Base-by-base conservation (phyloP, 2,888 invertebrate species). In the Octodonta nipae region DNA sequence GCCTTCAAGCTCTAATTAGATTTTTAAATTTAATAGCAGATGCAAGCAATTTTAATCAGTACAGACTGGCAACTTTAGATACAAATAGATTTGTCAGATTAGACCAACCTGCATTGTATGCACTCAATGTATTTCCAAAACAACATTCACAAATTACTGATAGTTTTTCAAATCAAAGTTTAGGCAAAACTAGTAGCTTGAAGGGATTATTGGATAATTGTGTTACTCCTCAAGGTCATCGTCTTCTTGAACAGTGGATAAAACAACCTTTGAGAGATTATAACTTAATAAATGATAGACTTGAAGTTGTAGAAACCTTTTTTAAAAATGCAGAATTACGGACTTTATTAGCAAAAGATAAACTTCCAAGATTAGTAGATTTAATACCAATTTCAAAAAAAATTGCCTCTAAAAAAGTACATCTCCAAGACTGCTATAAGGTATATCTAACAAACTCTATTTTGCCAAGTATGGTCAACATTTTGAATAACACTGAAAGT, bases 231-330 rank as follows among this genome's bases (percentile, higher is more conserved):
- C 87, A 85, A 47, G 91, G 86, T 0, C 79, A 76, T 25, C 70
- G 85, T 12, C 65, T 95, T 3, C 67, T 96, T 47, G 75, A 79
- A 2, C 86, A 89, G 53, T 96, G 93, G 93, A 69, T 96, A 3
- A 83, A 89, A 38, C 93, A 93, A 51, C 95, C 96, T 0, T 66
- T 95, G 3, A 74, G 83, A 32, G 91, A 91, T 50, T 65, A 74
- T 31, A 73, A 78, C 48, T 65, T 79, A 1, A 78, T 87, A 51
- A 83, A 83, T 53, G 93, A 95, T 56, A 70, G 96, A 0, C 73
- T 87, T 35, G 84, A 93, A 50, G 66, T 92, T 13, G 92, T 95
- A 0, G 79, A 87, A 52, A 64, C 75, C 46, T 67, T 78, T n/a
- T n/a, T 70, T 3, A 67, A 71, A 24, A 68, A 75, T 42, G 68